Evolutionary conservation across 2,797 vertebrate species (phyloP).

Genomic region (Linurgus olivaceus): DNA sequence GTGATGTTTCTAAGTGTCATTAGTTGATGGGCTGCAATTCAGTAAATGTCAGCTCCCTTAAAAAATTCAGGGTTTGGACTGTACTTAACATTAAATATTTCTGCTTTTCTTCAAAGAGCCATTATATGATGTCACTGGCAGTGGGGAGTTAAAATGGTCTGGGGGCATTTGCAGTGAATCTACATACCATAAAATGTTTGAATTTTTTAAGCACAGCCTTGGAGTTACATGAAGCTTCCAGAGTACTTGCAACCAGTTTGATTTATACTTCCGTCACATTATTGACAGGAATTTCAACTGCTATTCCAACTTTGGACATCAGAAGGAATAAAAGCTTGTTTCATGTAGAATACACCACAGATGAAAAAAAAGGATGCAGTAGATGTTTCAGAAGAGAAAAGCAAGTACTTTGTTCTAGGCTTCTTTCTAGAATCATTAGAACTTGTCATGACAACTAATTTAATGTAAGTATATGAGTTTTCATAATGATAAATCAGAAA

Average conservation of each 20-base stretch:
- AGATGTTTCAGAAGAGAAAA: background rate
- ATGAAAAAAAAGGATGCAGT: background rate
- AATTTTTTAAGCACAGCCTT: background rate
- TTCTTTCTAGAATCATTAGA: background rate
- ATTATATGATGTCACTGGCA: background rate
- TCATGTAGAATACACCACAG: background rate
- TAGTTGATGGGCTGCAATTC: background rate
- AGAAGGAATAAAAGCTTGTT: background rate
- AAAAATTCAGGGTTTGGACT: background rate
- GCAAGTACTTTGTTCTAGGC: background rate
- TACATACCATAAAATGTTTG: background rate
- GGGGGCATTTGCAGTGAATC: background rate
- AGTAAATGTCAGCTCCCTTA: background rate
- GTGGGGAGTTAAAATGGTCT: background rate
- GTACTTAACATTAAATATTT: background rate
- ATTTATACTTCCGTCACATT: background rate
- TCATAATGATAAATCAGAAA: background rate
- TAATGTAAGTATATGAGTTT: background rate
- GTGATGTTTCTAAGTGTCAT: background rate
- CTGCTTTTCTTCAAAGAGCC: background rate
- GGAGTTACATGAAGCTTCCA: background rate
- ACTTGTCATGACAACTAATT: background rate
- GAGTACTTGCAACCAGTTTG: background rate
- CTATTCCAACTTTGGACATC: background rate
- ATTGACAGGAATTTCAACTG: background rate